These are phyloP conservation scores for Scomber japonicus DNA, from an alignment of 2,113 vertebrate species.

Conservation along the genomic window DNA sequence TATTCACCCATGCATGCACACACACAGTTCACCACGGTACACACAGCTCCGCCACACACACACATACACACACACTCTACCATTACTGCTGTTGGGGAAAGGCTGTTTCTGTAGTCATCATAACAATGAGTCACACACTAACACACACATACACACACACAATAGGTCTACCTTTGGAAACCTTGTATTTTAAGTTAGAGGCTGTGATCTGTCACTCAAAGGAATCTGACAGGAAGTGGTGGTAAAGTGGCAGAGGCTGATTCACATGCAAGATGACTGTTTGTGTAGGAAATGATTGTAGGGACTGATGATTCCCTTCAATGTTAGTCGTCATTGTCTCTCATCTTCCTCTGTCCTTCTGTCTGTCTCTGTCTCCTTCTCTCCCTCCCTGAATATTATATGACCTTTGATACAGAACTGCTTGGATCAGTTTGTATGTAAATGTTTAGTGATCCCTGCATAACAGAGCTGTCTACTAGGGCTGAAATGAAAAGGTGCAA, in stretches of 20 bases:
- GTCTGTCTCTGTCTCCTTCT: background rate
- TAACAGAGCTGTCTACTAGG: no score
- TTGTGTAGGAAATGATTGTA: background rate
- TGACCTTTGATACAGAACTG: background rate
- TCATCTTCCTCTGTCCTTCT: background rate
- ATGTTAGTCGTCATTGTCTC: slow-evolving; percentile 25
- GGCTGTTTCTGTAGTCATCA: no score
- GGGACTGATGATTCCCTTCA: slow-evolving; percentile 2
- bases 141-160: background rate
- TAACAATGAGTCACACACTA: background rate
- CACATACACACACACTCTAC: background rate
- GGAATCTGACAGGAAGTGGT: slow-evolving; percentile 10
- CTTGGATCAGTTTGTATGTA: background rate
- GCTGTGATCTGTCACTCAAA: slow-evolving; percentile 35
- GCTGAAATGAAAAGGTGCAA: no score
- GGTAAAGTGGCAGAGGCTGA: slow-evolving; percentile 25
- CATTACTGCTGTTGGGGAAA: no score
- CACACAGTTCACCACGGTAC: slow-evolving; percentile 8
- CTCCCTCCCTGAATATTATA: slow-evolving; percentile 33
- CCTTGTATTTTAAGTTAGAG: slow-evolving; percentile 36
- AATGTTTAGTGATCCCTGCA: no score
- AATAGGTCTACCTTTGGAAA: slow-evolving; percentile 5
- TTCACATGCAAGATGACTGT: slow-evolving; percentile 18
- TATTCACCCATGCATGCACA: slow-evolving; percentile 28
- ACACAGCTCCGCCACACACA: background rate